A percentile compares a stretch with the other conserved stretches of the same genome.
phyloP scores from a whole-genome alignment of 1,140 invertebrate species.

The Panagrolaimus sp. region DNA sequence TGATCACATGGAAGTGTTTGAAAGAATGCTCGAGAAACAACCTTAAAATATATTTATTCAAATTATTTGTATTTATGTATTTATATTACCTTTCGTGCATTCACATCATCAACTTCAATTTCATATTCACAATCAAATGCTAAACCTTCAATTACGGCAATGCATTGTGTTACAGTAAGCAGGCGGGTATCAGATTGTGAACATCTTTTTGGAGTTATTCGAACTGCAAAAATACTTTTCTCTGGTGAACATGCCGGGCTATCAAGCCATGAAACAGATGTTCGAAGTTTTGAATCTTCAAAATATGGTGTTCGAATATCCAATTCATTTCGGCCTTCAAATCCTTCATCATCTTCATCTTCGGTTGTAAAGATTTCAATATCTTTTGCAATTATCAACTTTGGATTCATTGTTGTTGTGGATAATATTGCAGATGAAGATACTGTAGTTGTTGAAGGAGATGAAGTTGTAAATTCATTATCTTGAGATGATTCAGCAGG shows the following conservation, averaged over 20 bases:
- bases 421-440: not conserved
- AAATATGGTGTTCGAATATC: constrained; percentile 41
- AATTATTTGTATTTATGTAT: no score
- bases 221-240: constrained; percentile 32
- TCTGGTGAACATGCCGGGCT: constrained; percentile 28
- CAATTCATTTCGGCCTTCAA: not conserved
- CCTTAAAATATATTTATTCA: not conserved
- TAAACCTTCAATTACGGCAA: constrained; percentile 35
- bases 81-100: constrained; percentile 1
- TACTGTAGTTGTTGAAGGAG: not conserved
- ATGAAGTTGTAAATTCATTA: not conserved
- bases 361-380: not conserved
- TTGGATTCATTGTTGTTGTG: not conserved
- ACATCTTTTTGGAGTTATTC: constrained; percentile 27
- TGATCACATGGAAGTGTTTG: not conserved
- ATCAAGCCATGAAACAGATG: constrained; percentile 40
- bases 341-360: not conserved
- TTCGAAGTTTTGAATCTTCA: constrained; percentile 22
- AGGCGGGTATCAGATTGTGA: not conserved
- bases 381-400: not conserved
- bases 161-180: constrained; percentile 25
- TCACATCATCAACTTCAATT: constrained; percentile 33
- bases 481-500: not conserved
- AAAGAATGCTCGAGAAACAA: constrained; percentile 4
- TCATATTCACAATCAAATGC: constrained; percentile 41